phyloP scores from a whole-genome alignment of 2,113 vertebrate genomes.

The Noctilio leporinus region DNA sequence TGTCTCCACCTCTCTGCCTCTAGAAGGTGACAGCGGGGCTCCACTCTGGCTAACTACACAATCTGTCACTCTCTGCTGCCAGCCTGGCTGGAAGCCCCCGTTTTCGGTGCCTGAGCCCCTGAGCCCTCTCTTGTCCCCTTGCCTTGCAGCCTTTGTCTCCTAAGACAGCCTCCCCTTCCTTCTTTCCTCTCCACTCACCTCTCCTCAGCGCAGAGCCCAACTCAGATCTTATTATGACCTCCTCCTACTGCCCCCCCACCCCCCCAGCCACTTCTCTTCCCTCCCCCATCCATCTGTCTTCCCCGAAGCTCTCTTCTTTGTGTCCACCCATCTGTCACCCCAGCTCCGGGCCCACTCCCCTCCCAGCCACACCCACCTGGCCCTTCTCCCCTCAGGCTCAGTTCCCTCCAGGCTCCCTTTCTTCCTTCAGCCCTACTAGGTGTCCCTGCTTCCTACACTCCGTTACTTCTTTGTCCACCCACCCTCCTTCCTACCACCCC shows the following conservation, averaged over 20 bases:
- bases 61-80: slow-evolving; percentile 77
- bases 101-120: slow-evolving; percentile 20
- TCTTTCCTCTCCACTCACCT: slow-evolving; percentile 47
- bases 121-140: slow-evolving; percentile 25
- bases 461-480: neutral
- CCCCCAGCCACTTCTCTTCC: slow-evolving; percentile 66
- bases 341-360: slow-evolving; percentile 72
- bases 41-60: slow-evolving; percentile 67
- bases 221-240: slow-evolving; percentile 79
- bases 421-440: neutral
- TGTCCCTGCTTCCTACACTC: neutral
- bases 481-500: neutral
- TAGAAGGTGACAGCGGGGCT: slow-evolving; percentile 76
- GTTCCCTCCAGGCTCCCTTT: slow-evolving; percentile 23
- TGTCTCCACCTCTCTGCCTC: slow-evolving; percentile 1
- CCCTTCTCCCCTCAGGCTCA: slow-evolving; percentile 68
- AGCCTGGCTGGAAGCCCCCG: slow-evolving; percentile 70
- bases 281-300: slow-evolving; percentile 81
- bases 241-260: slow-evolving; percentile 67
- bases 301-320: slow-evolving; percentile 78
- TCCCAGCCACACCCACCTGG: slow-evolving; percentile 53
- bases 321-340: slow-evolving; percentile 83
- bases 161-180: slow-evolving; percentile 35
- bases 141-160: slow-evolving; percentile 71
- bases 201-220: slow-evolving; percentile 62